Evolutionary conservation across 2,888 invertebrate genomes (phyloP).

Genomic region (Xestia sexstrigata): DNA sequence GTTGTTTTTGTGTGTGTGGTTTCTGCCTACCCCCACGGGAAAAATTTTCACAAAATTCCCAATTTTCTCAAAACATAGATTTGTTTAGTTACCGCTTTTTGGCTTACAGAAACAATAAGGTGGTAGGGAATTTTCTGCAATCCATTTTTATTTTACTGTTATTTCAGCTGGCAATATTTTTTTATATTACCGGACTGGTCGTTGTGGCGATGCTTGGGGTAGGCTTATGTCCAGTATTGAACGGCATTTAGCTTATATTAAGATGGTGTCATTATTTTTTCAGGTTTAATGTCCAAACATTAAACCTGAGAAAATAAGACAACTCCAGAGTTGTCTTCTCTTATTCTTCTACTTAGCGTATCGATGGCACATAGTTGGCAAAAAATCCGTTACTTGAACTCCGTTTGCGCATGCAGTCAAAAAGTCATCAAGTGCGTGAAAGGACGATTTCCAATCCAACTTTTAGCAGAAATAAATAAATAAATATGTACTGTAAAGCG

Average conservation of each 20-base stretch:
- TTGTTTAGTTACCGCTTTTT: neutral
- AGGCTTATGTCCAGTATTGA: neutral
- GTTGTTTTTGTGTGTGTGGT: no score
- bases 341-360: neutral
- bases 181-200: neutral
- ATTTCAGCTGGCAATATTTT: neutral
- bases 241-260: neutral
- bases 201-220: slow-evolving; percentile 2
- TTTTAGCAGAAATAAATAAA: neutral
- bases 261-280: neutral
- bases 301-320: no score
- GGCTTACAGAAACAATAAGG: neutral
- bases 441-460: no score
- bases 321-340: neutral
- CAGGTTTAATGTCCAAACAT: neutral
- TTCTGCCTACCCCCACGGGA: neutral
- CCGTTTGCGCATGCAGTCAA: no score
- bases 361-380: neutral
- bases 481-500: neutral
- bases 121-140: neutral
- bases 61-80: neutral
- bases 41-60: neutral
- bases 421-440: no score
- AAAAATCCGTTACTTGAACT: no score
- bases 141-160: neutral